Percentiles rank a stretch among this genome's conserved stretches.
phyloP scores from a whole-genome alignment of 2,888 invertebrate genomes.

The Epirrhoe tristata region DNA sequence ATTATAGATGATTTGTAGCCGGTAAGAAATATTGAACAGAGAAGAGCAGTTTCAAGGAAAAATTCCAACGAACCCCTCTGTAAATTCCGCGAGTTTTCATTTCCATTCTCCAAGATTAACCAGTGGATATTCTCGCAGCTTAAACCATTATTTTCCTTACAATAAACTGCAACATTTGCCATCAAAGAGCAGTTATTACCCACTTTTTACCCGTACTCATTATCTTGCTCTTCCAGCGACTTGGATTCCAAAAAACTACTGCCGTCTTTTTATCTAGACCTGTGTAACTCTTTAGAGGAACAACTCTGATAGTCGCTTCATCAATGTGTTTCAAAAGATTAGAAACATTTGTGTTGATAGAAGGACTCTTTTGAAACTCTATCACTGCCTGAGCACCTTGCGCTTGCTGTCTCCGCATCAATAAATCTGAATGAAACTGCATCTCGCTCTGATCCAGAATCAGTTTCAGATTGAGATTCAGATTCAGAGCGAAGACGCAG shows the following conservation, averaged over 20 bases:
- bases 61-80: background rate
- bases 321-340: no score
- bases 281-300: no score
- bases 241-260: background rate
- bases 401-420: no score
- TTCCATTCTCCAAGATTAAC: constrained; percentile 27
- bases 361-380: no score
- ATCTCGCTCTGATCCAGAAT: no score
- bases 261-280: background rate
- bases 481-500: no score
- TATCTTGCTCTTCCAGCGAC: constrained; percentile 29
- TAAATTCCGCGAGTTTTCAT: constrained; percentile 13
- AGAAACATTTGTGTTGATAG: no score
- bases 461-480: no score
- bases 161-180: constrained; percentile 36
- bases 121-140: constrained; percentile 25
- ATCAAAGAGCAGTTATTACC: constrained; percentile 36
- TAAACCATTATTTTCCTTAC: constrained; percentile 35
- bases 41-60: background rate
- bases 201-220: constrained; percentile 33
- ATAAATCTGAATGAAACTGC: no score
- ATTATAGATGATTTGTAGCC: background rate
- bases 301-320: no score
- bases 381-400: no score
- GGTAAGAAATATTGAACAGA: no score